Conservation (phyloP, 2,113 vertebrate genomes). For the Chrysochloris asiatica region DNA sequence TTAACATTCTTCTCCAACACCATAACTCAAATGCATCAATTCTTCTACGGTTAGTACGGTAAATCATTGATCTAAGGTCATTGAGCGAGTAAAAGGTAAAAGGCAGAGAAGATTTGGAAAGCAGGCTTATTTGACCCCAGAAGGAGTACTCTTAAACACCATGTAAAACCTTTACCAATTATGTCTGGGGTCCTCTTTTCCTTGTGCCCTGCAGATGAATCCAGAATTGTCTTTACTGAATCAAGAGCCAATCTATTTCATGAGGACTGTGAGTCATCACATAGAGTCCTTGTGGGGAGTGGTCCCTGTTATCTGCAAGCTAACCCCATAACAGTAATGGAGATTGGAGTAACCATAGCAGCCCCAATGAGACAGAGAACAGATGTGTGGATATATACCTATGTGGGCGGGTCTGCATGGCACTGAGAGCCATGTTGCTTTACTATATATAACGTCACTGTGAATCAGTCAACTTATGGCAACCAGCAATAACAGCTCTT, state of each 20-base stretch:
- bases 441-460: too few species aligned
- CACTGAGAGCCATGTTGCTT: too few species aligned
- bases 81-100: background rate
- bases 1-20: too few species aligned
- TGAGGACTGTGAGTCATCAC: background rate
- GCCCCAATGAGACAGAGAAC: rapidly evolving
- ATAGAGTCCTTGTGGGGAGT: rapidly evolving
- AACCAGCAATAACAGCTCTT: too few species aligned
- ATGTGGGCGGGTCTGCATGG: too few species aligned
- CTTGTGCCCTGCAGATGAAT: background rate
- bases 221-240: background rate
- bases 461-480: too few species aligned
- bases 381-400: background rate
- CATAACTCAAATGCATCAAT: too few species aligned
- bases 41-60: too few species aligned
- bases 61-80: background rate
- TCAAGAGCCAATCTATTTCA: background rate
- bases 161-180: background rate
- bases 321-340: background rate
- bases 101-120: background rate
- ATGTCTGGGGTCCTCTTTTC: background rate
- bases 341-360: too few species aligned
- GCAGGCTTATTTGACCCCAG: background rate
- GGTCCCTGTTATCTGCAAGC: background rate
- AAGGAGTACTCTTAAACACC: rapidly evolving